These are phyloP conservation scores for Anguilla japonica DNA, from an alignment of 2,113 vertebrate genomes.

Conservation along the genomic window DNA sequence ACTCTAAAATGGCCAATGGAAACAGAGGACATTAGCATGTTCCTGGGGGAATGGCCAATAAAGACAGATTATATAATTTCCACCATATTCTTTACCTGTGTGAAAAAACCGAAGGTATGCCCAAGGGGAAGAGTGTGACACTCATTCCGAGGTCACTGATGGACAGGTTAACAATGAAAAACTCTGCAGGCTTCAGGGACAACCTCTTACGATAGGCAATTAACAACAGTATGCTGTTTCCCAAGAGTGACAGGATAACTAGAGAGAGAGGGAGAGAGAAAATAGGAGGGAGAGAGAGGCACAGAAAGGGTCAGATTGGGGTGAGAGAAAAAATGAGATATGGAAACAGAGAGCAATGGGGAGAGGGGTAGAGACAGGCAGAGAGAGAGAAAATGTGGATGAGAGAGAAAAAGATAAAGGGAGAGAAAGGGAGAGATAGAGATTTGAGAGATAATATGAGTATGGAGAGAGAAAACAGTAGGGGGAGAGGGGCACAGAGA, in stretches of 20 bases:
- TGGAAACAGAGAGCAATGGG: too few species aligned
- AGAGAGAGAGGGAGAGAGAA: background rate
- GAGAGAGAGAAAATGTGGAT: too few species aligned
- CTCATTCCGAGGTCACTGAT: slow-evolving; percentile 85
- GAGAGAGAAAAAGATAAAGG: too few species aligned
- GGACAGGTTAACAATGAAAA: slow-evolving; percentile 81
- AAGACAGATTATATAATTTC: background rate
- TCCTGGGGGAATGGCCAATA: background rate
- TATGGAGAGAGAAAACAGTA: too few species aligned
- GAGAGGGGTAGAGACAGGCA: too few species aligned
- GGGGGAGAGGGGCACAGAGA: too few species aligned
- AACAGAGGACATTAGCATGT: background rate
- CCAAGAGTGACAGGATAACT: slow-evolving; percentile 74
- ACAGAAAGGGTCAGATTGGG: background rate
- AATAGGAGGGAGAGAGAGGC: background rate
- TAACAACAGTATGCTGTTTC: slow-evolving; percentile 77
- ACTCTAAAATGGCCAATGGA: background rate
- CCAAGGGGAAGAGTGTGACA: slow-evolving; percentile 76
- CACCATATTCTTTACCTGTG: slow-evolving; percentile 68
- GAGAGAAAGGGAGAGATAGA: too few species aligned
- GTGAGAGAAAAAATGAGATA: background rate
- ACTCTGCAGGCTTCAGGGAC: slow-evolving; percentile 80
- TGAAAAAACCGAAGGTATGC: slow-evolving; percentile 76
- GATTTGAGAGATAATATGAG: too few species aligned
- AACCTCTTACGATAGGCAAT: slow-evolving; percentile 77